Conservation (phyloP, 2,113 vertebrate species). For the zebrafish (Danio rerio) region GRCz12tu NC_133180.1:33864001-33864500, state of each 20-base stretch:
- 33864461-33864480: no score
- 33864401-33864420: background rate
- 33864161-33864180: constrained; percentile 9
- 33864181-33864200: background rate
- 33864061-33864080: constrained; percentile 97
- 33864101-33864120: background rate
- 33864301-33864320: background rate
- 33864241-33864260: constrained; percentile 12
- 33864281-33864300: constrained; percentile 8
- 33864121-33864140: background rate
- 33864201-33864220: constrained; percentile 4
- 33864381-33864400: background rate
- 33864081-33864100: constrained; percentile 81
- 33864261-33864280: constrained; percentile 8
- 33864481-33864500: background rate
- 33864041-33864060: constrained; percentile 92
- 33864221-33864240: background rate
- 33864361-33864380: constrained; percentile 1
- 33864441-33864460: background rate
- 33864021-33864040: constrained; percentile 95
- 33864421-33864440: background rate
- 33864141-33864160: background rate
- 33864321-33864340: background rate
- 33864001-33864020: constrained; percentile 97
- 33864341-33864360: background rate